Evolutionary conservation across 2,113 vertebrate genomes (phyloP).

Genomic region (Crotalus horridus): DNA sequence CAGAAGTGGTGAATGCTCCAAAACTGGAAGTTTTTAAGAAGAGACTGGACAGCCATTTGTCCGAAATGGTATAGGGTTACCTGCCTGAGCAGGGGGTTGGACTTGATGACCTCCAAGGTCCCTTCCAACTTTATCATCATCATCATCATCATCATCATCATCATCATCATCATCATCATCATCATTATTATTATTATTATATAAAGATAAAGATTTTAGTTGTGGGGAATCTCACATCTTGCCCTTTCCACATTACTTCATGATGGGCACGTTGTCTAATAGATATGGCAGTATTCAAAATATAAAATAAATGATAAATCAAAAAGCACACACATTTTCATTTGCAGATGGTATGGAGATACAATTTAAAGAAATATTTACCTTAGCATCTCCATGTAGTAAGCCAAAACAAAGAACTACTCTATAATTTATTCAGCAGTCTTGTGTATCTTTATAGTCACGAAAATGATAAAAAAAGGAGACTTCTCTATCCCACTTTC

Average conservation of each 20-base stretch:
- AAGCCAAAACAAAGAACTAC: accelerated
- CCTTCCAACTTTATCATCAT: too few relatives aligned
- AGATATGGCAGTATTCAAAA: neutral
- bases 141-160: too few relatives aligned
- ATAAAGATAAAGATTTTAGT: neutral
- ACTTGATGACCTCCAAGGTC: too few relatives aligned
- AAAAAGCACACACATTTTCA: neutral
- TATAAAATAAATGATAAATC: neutral
- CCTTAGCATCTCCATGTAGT: neutral
- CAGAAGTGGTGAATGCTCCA: too few relatives aligned
- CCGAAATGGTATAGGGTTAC: too few relatives aligned
- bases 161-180: too few relatives aligned
- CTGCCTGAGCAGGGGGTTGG: too few relatives aligned
- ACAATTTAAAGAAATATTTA: neutral
- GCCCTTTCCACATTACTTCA: neutral
- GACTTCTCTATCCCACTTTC: neutral
- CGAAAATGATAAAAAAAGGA: neutral
- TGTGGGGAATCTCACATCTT: neutral
- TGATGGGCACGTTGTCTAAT: neutral
- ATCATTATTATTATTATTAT: too few relatives aligned
- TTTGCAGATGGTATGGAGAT: neutral
- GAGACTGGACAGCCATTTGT: too few relatives aligned
- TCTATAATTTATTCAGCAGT: neutral
- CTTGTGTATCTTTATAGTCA: neutral
- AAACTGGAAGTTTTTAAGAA: too few relatives aligned